Base-by-base conservation (phyloP, 2,113 vertebrate genomes). In the Ailurus styani region DNA sequence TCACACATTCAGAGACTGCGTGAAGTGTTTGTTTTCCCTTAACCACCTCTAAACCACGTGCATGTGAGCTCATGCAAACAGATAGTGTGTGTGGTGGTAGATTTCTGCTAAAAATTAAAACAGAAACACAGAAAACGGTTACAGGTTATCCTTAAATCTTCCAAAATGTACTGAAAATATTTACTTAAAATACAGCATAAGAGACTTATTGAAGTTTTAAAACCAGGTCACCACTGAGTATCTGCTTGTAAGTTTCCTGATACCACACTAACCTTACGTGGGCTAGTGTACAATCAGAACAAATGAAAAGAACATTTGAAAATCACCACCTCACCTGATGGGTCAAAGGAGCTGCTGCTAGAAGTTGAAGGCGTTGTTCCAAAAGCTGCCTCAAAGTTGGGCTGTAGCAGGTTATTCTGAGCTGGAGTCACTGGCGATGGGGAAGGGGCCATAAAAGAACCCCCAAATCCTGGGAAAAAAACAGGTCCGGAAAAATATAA, bases 351-450 rank as follows among this genome's bases (percentile, higher is more conserved):
- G 98, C 99, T 98, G 98, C 99, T 98, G 97, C 98, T 96, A 40
- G 99, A 98, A 95, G 99, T 99, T 45, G 98, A 88, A 93, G 90
- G 99, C 82, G 97, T 88, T 98, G 99, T 98, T 77, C 98, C 99
- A 97, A 99, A 99, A 79, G 99, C 99, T 95, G 99, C 97, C 97
- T 99, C 99, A 37, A 99, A 99, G 96, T 99, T 99, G 93, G 99
- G 99, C 90, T 99, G 99, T 50, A 99, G 98, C 94, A 99, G 99
- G 98, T 99, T 99, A 82, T 99, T 99, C 97, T 99, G 99, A 96
- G 98, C 98, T 55, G 99, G 98, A 96, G 99, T 99, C 75, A 99
- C 99, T 20, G 99, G 98, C 3, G 99, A 99, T 55, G 99, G 99
- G 97, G 99, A 98, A 7, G 99, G 98, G 92, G 99, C 42, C 98